Evolutionary conservation across 2,797 vertebrate genomes (phyloP).

Genomic region (Apogon hyalosoma): DNA sequence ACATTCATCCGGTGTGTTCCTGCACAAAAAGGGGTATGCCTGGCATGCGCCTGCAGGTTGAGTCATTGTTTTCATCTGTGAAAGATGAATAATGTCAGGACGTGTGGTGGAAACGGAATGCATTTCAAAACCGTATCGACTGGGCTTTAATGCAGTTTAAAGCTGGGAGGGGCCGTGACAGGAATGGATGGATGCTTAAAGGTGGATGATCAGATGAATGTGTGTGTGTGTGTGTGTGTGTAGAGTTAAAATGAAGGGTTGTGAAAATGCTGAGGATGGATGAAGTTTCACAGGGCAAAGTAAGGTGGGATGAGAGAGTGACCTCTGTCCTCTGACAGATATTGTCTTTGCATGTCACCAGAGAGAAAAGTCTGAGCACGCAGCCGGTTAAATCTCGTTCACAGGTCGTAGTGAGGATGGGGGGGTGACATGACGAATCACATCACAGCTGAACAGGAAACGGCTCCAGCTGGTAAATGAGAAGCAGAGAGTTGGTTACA

Average conservation of each 20-base stretch:
- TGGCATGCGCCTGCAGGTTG: slow-evolving; percentile 68
- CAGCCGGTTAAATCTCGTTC: not conserved
- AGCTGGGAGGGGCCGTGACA: slow-evolving; percentile 10
- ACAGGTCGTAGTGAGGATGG: not conserved
- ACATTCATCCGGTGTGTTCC: slow-evolving; percentile 45
- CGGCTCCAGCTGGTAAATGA: slow-evolving; percentile 26
- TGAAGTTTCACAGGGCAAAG: not conserved
- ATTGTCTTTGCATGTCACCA: not conserved
- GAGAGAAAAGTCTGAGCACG: not conserved
- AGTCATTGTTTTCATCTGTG: slow-evolving; percentile 71
- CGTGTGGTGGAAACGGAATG: slow-evolving; percentile 37
- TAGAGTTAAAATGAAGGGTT: not conserved
- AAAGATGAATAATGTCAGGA: slow-evolving; percentile 49
- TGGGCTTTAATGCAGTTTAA: slow-evolving; percentile 36
- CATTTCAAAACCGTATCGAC: slow-evolving; percentile 32
- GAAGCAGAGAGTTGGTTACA: not conserved
- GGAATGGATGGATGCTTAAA: not conserved
- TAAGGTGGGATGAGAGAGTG: no score
- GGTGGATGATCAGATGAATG: not conserved
- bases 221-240: not conserved
- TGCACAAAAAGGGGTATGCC: slow-evolving; percentile 44
- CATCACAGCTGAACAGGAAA: slow-evolving; percentile 32
- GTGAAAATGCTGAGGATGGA: not conserved
- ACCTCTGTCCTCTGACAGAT: not conserved
- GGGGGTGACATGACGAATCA: slow-evolving; percentile 12